Evolutionary conservation across 2,888 invertebrate species (phyloP).

Genomic region (Thera britannica): DNA sequence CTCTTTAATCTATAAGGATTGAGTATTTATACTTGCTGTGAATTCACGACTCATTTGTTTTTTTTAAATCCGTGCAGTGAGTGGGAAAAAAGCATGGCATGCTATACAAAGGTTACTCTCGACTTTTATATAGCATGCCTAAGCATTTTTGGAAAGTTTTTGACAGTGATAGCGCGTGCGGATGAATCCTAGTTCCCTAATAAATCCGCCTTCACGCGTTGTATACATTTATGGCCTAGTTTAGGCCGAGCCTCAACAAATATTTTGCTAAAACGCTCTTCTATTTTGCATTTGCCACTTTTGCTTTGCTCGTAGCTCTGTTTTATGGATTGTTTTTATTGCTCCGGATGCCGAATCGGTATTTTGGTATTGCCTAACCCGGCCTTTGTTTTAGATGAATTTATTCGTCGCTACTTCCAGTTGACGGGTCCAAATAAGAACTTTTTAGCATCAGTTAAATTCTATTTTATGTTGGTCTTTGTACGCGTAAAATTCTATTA

Average conservation of each 20-base stretch:
- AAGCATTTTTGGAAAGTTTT: too few relatives aligned
- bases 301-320: conserved; percentile 37
- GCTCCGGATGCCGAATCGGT: conserved; percentile 34
- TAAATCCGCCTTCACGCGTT: too few relatives aligned
- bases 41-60: too few relatives aligned
- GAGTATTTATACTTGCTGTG: too few relatives aligned
- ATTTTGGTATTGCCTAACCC: conserved; percentile 32
- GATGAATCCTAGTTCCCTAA: too few relatives aligned
- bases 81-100: too few relatives aligned
- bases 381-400: conserved; percentile 27
- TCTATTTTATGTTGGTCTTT: neutral
- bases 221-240: neutral
- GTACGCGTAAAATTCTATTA: too few relatives aligned
- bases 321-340: conserved; percentile 44
- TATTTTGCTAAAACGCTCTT: conserved; percentile 29
- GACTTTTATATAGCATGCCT: too few relatives aligned
- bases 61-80: too few relatives aligned
- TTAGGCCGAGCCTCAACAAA: neutral
- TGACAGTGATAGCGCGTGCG: too few relatives aligned
- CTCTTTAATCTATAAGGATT: too few relatives aligned
- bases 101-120: too few relatives aligned
- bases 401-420: conserved; percentile 26
- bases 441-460: conserved; percentile 13
- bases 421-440: conserved; percentile 11
- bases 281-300: conserved; percentile 51